Evolutionary conservation across 1,140 invertebrate species (phyloP).

Genomic region (Cyclina sinensis): DNA sequence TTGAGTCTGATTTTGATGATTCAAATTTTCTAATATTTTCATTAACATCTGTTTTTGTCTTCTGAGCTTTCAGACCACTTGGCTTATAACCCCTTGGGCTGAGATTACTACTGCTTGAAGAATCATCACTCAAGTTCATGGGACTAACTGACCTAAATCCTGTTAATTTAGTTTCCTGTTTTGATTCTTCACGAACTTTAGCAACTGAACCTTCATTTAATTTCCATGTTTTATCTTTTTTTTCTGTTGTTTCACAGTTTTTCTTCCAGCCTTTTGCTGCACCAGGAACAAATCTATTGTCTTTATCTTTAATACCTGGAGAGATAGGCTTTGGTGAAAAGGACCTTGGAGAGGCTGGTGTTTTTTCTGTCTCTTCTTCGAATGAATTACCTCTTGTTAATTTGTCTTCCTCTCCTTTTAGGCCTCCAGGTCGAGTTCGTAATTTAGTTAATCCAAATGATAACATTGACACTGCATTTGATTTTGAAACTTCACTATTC

Average conservation of each 20-base stretch:
- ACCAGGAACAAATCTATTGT: constrained; percentile 41
- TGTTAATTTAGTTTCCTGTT: constrained; percentile 7
- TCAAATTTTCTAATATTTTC: constrained; percentile 65
- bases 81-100: constrained; percentile 27
- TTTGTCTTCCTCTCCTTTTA: constrained; percentile 34
- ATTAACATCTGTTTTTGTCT: constrained; percentile 61
- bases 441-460: constrained; percentile 65
- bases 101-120: constrained; percentile 41
- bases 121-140: constrained; percentile 51
- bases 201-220: constrained; percentile 50
- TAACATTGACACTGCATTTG: constrained; percentile 4
- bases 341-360: constrained; percentile 4
- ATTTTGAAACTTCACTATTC: constrained; percentile 2
- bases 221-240: neutral
- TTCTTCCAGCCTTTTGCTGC: constrained; percentile 59
- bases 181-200: constrained; percentile 33
- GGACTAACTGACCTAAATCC: constrained; percentile 66
- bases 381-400: constrained; percentile 38
- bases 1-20: neutral
- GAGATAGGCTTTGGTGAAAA: neutral
- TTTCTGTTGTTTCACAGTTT: neutral
- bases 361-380: constrained; percentile 14
- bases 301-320: constrained; percentile 9
- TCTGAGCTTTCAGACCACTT: constrained; percentile 3
- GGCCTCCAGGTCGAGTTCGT: constrained; percentile 50